Evolutionary conservation across 2,888 invertebrate species (phyloP), one percentile per base, ranked within the genome.

Genomic region (Strigamia maritima): DNA sequence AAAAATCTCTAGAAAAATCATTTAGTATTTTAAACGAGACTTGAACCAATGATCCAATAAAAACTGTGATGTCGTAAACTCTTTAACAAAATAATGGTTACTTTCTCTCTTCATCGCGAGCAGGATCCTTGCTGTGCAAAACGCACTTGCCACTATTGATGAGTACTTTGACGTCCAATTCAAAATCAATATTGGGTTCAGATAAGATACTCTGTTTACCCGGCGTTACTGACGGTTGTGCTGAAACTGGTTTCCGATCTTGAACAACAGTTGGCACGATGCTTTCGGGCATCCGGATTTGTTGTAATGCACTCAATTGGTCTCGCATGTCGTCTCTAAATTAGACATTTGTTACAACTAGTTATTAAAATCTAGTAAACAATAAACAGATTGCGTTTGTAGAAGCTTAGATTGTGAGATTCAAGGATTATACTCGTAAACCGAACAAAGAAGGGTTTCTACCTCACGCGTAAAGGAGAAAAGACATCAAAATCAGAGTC

Each of bases 111-210:
- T 91, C 92, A 83, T 88, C 90, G 76, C 80, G 79, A 86, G 87
- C 81, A 89, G 89, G 81, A 84, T 94, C 94, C 86, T 94, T 95
- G 1, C 97, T 97, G 86, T 98, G 97, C 49, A 98, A 89, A 40
- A 97, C 96, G 86, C 98, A 98, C 87, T 97, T 96, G 10, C 98
- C 98, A 83, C 95, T 95, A 86, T 97, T 97, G 81, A 98, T 95
- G 83, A 96, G 91, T 74, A 98, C 97, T 87, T 97, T 97, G 7
- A 98, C 94, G 85, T 97, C 97, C 83, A 98, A 87, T 85, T 98
- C 97, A 84, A 98, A 93, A 86, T 98, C 97, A 79, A 98, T 94
- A 84, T 94, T 96, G 0, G 97, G 96, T 84, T 96, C 96, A 81
- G 70, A 54, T 54, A 54, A n/a, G 22, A 54, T 54, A 19, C 54